Evolutionary conservation across 2,113 vertebrate genomes (phyloP), one percentile per base, ranked within the genome.

Genomic region (Gymnarchus niloticus): DNA sequence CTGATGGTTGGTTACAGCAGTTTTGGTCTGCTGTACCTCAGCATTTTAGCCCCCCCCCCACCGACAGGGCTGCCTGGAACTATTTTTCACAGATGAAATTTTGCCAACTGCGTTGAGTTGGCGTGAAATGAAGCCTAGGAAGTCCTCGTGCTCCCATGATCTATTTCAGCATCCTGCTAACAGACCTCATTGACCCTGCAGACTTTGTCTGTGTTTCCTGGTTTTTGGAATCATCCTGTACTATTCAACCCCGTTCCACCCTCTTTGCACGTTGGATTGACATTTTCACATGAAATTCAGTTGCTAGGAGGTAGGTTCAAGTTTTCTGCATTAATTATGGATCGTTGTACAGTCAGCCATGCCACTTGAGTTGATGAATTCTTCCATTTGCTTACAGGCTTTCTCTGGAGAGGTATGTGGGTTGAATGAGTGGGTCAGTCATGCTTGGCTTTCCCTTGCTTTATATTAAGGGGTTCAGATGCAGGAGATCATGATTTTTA

Each of bases 321-420:
- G n/a, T 56, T 81, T 33, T 85, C n/a, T 28, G 84, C 73, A 85
- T 85, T 85, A 78, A 85, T 85, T 85, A 59, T 85, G 56, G 52
- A 59, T 80, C 54, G 49, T 44, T 49, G 54, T 12, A 59, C 44
- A 59, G 8, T 44, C 33, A 19, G 59, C 17, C 19, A 28, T 8
- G 9, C 25, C 3, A 28, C 21, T 1, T 49, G 19, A 77, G 65
- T 25, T 21, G 14, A 52, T 82, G 56, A 23, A 12, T 86, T 86
- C 61, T 81, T 86, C 57, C 44, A 65, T 69, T 65, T 49, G 78
- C 44, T 86, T 54, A 21, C 59, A 2, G 41, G 56, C n/a, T 33
- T 6, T 6, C 19, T 33, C 9, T 37, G 82, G 52, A 23, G 81
- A 4, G 28, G 21, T 51, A 23, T 12, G 44, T 12, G 51, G 49